Base-by-base conservation (phyloP, 2,113 vertebrate species). In the Callipepla californica region DNA sequence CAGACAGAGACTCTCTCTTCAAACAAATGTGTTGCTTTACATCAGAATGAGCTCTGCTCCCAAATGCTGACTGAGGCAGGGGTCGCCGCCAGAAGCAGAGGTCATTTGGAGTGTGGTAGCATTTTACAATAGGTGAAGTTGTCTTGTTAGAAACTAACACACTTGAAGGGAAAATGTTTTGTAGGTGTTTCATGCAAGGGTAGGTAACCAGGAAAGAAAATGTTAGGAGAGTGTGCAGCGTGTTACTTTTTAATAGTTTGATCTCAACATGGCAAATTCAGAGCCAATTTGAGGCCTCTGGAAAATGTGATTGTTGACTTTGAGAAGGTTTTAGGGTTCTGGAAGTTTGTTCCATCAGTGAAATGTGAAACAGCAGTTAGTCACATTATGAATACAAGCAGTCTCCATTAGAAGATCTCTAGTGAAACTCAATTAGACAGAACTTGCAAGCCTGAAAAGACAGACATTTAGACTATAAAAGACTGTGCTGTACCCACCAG, bases 111-210 rank as follows among this genome's bases (percentile, higher is more conserved):
- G 19, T n/a, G n/a, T 75, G 53, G n/a, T 44, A 9, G 44, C 67
- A 2, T 45, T 2, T 47, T 70, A 20, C 16, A 47, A 0, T 28
- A 92, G 77, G 40, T 57, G 7, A 47, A 62, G 30, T 51, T 80
- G n/a, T 62, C 65, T 65, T 65, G 30, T 90, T 47, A 68, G 84
- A 79, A 90, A 92, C 77, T 92, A 93, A 94, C 78, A 45, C 45
- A 28, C 0, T 0, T 25, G 45, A 62, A 65, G 47, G 87, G 45
- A 47, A 75, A 65, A 42, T 26, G 36, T 36, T 3, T 58, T 6
- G 22, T 17, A 58, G 68, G 16, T 21, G 40, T 0, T 0, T 66
- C 74, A n/a, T 16, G 32, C 32, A 17, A 19, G 20, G 28, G 32
- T 42, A 44, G 47, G 59, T 61, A 69, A 30, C 40, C 19, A 45